A percentile compares a stretch with the other conserved stretches of the same genome.
These are phyloP conservation scores for Lanius collurio DNA, from an alignment of 2,113 vertebrate species.

Conservation along the genomic window DNA sequence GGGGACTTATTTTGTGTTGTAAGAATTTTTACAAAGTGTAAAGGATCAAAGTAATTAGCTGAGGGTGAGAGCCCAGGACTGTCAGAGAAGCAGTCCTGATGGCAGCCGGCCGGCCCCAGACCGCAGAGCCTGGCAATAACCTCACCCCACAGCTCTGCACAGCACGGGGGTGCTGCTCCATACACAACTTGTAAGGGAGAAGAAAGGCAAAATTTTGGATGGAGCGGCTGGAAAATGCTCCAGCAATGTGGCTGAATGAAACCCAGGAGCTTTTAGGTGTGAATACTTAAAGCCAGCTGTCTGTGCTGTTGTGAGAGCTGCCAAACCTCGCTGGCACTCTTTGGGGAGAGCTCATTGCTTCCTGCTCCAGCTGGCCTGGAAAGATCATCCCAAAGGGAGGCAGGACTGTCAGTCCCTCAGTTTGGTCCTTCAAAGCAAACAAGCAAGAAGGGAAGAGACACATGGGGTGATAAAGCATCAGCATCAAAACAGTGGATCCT, in stretches of 20 bases:
- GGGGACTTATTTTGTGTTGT: slow-evolving; percentile 78
- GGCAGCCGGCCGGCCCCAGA: background rate
- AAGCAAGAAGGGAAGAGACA: background rate
- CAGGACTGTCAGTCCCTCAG: background rate
- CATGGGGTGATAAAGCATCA: background rate
- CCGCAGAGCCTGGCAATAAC: background rate
- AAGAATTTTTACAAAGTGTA: slow-evolving; percentile 86
- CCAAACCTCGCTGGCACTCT: slow-evolving; percentile 2
- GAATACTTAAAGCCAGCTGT: slow-evolving; percentile 13
- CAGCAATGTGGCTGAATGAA: slow-evolving; percentile 1
- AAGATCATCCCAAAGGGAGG: background rate
- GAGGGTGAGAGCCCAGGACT: slow-evolving; percentile 72
- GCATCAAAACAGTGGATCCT: background rate
- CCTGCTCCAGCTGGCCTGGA: slow-evolving; percentile 16
- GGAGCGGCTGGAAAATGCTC: background rate
- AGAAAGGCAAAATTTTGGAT: slow-evolving; percentile 22
- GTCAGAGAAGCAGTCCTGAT: slow-evolving; percentile 55
- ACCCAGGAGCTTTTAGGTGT: slow-evolving; percentile 18
- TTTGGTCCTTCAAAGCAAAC: background rate
- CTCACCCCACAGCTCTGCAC: background rate
- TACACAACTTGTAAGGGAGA: background rate
- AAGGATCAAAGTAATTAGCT: slow-evolving; percentile 84
- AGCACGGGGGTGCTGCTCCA: background rate
- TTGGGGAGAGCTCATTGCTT: background rate
- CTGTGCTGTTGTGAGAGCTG: background rate